Base-by-base conservation (phyloP, 2,888 invertebrate species). In the Tholera decimalis region DNA sequence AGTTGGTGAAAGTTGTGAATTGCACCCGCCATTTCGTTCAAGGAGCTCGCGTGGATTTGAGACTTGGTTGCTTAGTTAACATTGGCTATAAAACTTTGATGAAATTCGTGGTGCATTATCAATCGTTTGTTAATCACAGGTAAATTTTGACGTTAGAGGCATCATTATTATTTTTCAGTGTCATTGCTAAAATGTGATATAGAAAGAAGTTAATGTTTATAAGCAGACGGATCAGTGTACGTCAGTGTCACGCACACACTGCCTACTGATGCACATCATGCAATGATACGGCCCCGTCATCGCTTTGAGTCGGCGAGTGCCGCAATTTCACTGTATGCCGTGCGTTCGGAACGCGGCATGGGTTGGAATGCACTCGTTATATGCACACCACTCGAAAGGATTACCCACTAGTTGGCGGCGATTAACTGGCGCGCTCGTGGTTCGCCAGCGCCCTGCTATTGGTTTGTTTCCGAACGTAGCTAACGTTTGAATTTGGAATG, bases 351-450 rank as follows among this genome's bases (percentile, higher is more conserved):
- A 84, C 86, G 83, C 83, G 86, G 84, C 83, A 84, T 84, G 85
- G 87, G 80, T 85, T 84, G 88, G 91, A 88, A 89, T 89, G 92
- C 90, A 92, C 89, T 91, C 88, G 91, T 92, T 93, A 91, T 93
- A 92, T 92, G 91, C 92, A 90, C 91, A 89, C 88, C 90, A 91
- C 93, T 93, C 90, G 90, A 91, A 90, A 91, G 93, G 94, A 93
- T 94, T 93, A 93, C 92, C 90, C 89, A 88, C 90, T 92, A 90
- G 92, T 92, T 91, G 91, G 90, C 89, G 88, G 88, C 93, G 93
- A 93, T 93, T 93, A 93, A 91, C 92, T 87, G 87, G 84, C 87
- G 87, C 85, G 86, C 86, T 86, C 89, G 92, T 87, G 92, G 93
- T 89, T 90, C 88, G 84, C 89, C 88, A 85, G 84, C 79, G 81